Conservation (phyloP, 1,140 invertebrate genomes). For the Ylistrum balloti region DNA sequence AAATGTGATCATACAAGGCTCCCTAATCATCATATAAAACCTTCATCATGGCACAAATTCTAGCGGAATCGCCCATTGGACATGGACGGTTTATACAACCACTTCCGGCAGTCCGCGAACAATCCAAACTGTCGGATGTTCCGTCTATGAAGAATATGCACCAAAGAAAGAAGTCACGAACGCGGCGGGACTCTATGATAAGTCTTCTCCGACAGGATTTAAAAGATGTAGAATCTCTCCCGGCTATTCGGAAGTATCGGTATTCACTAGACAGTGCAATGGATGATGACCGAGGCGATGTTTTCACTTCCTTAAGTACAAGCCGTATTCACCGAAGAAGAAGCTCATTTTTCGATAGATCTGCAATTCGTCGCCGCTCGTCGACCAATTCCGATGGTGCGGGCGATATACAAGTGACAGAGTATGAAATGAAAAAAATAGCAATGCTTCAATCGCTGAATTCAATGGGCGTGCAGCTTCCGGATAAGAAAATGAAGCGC, state of each 20-base stretch:
- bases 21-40: background rate
- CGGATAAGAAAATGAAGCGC: background rate
- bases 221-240: slow-evolving; percentile 54
- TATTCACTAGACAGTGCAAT: background rate
- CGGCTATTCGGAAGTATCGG: slow-evolving; percentile 44
- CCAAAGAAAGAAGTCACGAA: background rate
- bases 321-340: background rate
- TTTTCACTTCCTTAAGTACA: slow-evolving; percentile 31
- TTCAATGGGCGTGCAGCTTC: slow-evolving; percentile 56
- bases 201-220: slow-evolving; percentile 56
- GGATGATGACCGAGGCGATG: background rate
- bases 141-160: background rate
- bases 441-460: slow-evolving; percentile 63
- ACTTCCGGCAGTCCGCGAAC: background rate
- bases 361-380: background rate
- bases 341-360: background rate
- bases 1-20: background rate
- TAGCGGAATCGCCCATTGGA: background rate
- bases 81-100: background rate
- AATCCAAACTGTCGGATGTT: background rate
- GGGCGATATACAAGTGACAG: slow-evolving; percentile 48
- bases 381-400: slow-evolving; percentile 37
- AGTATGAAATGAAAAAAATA: slow-evolving; percentile 63
- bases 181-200: slow-evolving; percentile 57
- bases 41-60: background rate